Evolutionary conservation across 2,888 invertebrate genomes (phyloP), one percentile per base, ranked within the genome.

Genomic region (Sepioteuthis lessoniana): DNA sequence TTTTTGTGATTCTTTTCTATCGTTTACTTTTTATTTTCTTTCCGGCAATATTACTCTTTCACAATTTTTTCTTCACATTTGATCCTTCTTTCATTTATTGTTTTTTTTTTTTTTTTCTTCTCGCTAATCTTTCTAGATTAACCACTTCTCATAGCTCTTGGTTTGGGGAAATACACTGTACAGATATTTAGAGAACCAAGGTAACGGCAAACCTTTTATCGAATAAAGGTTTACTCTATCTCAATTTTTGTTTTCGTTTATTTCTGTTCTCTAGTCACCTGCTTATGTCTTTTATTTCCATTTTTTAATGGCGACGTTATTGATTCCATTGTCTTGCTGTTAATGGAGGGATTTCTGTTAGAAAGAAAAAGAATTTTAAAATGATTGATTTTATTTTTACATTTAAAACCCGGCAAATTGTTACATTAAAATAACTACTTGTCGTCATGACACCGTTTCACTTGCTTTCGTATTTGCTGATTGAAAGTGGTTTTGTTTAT

Each of bases 381-480:
- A 76, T 76, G 76, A 76, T 76, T 76, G 76, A 76, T 76, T 76
- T 76, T 76, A 76, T 76, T 76, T 76, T 35, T 76, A 76, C 76
- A 76, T 76, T 76, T 76, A 76, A 76, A 76, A 76, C 76, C 35
- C 76, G 76, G n/a, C 35, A 76, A 76, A 76, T 76, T 76, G 76
- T 76, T 76, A 76, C 76, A 76, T 76, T 76, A n/a, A 76, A 76
- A 76, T 35, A 76, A 76, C 76, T 13, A 76, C 76, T 76, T 76
- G 76, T 76, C n/a, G 76, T 76, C 76, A n/a, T 76, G 76, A 35
- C 76, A 76, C 76, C n/a, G n/a, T 35, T 35, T 76, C 76, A 19
- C n/a, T 35, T 35, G n/a, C 19, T 76, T 35, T 16, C n/a, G 10
- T 35, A 13, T 76, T 76, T 19, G 19, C 8, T 35, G n/a, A 76